A percentile compares a stretch with the other conserved stretches of the same genome.
Conservation (phyloP, 1,140 invertebrate genomes). For the Olivierus martensii region DNA sequence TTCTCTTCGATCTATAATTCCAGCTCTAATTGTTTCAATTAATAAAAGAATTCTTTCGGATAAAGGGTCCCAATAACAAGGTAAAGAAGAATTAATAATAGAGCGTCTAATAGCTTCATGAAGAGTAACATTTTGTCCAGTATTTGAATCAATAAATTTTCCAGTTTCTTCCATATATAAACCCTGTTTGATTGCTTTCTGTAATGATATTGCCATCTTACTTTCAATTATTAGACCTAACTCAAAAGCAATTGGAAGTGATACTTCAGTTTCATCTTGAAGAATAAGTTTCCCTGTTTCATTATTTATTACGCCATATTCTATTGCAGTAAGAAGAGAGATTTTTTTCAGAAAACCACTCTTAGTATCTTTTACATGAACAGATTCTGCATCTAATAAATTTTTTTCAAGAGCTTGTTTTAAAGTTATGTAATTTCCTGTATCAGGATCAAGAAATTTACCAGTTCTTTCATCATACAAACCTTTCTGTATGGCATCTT, state of each 20-base stretch:
- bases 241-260: constrained; percentile 64
- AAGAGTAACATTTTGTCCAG: constrained; percentile 57
- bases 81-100: constrained; percentile 58
- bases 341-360: constrained; percentile 56
- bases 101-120: constrained; percentile 68
- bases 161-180: constrained; percentile 63
- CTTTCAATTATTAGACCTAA: constrained; percentile 62
- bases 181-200: constrained; percentile 71
- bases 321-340: constrained; percentile 53
- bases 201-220: constrained; percentile 64
- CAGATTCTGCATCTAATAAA: constrained; percentile 64
- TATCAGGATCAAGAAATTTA: constrained; percentile 62
- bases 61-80: constrained; percentile 63
- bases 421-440: constrained; percentile 55
- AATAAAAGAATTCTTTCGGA: constrained; percentile 50
- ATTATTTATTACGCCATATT: constrained; percentile 56
- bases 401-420: constrained; percentile 54
- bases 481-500: constrained; percentile 67
- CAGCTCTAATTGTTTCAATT: constrained; percentile 58
- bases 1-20: constrained; percentile 63
- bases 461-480: constrained; percentile 59
- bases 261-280: constrained; percentile 50
- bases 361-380: constrained; percentile 64
- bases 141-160: constrained; percentile 65
- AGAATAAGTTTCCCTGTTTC: constrained; percentile 55